These are phyloP conservation scores for Scaptomyza parva DNA, from an alignment of 2,888 invertebrate species.

Conservation along the genomic window DNA sequence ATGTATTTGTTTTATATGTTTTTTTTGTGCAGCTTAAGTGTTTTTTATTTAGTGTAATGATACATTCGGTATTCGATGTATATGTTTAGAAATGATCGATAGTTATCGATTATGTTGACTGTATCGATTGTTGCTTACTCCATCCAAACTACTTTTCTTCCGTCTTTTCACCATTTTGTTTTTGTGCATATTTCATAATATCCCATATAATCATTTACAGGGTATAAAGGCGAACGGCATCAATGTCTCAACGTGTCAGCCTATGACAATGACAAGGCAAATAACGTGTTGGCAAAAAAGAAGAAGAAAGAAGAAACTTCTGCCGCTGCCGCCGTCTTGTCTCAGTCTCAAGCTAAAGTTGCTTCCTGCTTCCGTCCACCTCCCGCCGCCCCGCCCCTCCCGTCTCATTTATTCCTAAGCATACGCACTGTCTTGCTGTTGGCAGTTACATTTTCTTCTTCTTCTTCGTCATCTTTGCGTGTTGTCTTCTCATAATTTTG, in stretches of 20 bases:
- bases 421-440: background rate
- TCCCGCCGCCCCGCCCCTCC: background rate
- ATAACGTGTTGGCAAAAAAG: conserved; percentile 51
- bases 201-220: background rate
- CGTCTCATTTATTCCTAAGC: too few species aligned
- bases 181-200: background rate
- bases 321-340: conserved; percentile 24
- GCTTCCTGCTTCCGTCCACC: background rate
- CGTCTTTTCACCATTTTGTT: background rate
- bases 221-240: conserved; percentile 18
- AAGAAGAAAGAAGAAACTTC: conserved; percentile 34
- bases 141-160: too few species aligned
- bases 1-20: too few species aligned
- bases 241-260: conserved; percentile 61
- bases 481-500: conserved; percentile 46
- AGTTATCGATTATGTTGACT: background rate
- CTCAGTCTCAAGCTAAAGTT: conserved; percentile 24
- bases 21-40: too few species aligned
- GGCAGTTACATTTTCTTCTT: background rate
- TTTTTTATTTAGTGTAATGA: too few species aligned
- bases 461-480: background rate
- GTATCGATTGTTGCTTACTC: background rate
- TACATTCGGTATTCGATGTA: background rate
- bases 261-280: conserved; percentile 71
- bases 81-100: background rate